phyloP scores from a whole-genome alignment of 2,888 invertebrate genomes.

The Pandemis heparana region DNA sequence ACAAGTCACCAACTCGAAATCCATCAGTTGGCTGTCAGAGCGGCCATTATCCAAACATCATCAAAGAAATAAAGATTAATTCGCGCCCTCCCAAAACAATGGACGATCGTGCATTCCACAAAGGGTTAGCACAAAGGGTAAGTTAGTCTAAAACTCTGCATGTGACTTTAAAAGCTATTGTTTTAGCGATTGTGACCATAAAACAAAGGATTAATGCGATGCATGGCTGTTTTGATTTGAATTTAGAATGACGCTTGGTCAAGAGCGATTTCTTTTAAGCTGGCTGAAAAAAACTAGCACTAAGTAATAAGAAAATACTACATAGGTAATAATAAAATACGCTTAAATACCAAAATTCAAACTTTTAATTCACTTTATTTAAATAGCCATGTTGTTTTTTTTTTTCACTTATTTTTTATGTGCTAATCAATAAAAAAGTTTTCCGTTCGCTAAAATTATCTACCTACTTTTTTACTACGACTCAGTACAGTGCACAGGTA shows the following conservation, averaged over 20 bases:
- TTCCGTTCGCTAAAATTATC: too few relatives aligned
- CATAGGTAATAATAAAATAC: neutral
- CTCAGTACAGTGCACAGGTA: neutral
- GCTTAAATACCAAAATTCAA: neutral
- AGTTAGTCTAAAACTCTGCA: conserved; percentile 82
- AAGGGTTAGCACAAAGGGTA: conserved; percentile 76
- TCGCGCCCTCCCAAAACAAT: conserved; percentile 78
- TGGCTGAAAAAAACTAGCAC: neutral
- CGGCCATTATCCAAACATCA: conserved; percentile 72
- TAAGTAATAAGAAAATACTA: neutral
- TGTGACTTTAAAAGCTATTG: conserved; percentile 79
- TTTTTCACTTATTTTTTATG: too few relatives aligned
- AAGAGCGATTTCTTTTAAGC: neutral
- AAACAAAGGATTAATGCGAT: conserved; percentile 78
- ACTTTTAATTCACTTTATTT: too few relatives aligned
- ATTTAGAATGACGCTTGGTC: conserved; percentile 22
- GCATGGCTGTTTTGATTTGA: conserved; percentile 56
- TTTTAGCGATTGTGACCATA: conserved; percentile 73
- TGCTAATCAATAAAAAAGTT: neutral
- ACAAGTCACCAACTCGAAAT: conserved; percentile 63
- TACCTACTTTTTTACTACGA: neutral
- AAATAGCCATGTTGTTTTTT: too few relatives aligned
- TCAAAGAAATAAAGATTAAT: conserved; percentile 85
- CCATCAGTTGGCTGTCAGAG: conserved; percentile 71
- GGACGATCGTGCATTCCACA: conserved; percentile 61